Evolutionary conservation across 2,888 invertebrate genomes (phyloP).

Genomic region (Xestia sexstrigata): DNA sequence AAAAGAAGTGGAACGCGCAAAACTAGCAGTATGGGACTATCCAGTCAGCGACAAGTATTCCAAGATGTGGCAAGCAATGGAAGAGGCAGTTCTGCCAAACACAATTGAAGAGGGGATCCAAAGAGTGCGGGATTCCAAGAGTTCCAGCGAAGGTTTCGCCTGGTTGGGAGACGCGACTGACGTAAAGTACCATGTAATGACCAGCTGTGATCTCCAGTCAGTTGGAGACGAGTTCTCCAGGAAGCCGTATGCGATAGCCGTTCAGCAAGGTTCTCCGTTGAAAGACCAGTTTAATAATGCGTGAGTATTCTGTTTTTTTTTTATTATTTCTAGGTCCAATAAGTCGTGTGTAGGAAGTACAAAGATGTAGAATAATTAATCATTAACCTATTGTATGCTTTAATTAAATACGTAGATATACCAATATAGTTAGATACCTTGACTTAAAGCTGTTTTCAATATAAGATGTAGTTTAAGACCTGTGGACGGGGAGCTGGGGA

Average conservation of each 20-base stretch:
- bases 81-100: slow-evolving; percentile 94
- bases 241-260: slow-evolving; percentile 99
- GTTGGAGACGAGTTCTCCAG: slow-evolving; percentile 99
- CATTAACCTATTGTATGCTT: neutral
- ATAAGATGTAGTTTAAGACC: neutral
- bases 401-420: neutral
- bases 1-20: slow-evolving; percentile 96
- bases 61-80: slow-evolving; percentile 99
- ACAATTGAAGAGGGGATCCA: slow-evolving; percentile 95
- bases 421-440: neutral
- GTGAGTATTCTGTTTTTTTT: slow-evolving; percentile 90
- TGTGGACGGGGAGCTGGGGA: too few species aligned
- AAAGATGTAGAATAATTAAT: neutral
- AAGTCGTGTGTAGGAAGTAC: slow-evolving; percentile 13
- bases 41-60: slow-evolving; percentile 99
- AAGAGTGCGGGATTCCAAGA: slow-evolving; percentile 91
- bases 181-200: slow-evolving; percentile 93
- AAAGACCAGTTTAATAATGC: slow-evolving; percentile 98
- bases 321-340: neutral
- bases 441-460: neutral
- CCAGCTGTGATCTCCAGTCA: slow-evolving; percentile 96
- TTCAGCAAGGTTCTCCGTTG: slow-evolving; percentile 98
- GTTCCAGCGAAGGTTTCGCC: slow-evolving; percentile 95
- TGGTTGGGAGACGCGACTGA: slow-evolving; percentile 98
- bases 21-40: slow-evolving; percentile 99